Evolutionary conservation across 2,797 vertebrate species (phyloP).

Genomic region (Caiman crocodilus): DNA sequence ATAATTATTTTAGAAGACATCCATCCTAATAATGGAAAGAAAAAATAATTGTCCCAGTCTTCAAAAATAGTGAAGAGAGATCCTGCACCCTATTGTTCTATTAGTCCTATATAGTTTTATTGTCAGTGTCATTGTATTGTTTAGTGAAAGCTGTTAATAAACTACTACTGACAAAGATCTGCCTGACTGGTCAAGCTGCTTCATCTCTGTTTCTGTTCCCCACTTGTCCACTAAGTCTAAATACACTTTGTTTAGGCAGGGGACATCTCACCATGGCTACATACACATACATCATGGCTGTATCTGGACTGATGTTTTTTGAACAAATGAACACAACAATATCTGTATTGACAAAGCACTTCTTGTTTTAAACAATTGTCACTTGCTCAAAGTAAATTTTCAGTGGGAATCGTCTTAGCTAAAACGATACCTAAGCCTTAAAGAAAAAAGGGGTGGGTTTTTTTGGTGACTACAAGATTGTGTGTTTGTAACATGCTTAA

Average conservation of each 20-base stretch:
- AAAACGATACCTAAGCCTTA: neutral
- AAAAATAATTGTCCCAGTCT: too few species aligned
- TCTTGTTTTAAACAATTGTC: neutral
- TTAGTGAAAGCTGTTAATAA: neutral
- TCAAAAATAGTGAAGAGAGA: too few species aligned
- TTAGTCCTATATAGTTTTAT: too few species aligned
- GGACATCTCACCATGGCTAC: neutral
- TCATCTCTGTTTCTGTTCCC: neutral
- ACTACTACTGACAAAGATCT: neutral
- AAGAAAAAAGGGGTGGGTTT: neutral
- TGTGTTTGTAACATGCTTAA: neutral
- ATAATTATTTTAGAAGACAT: too few species aligned
- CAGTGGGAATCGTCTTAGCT: neutral
- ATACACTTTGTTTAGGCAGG: neutral
- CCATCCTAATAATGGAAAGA: too few species aligned
- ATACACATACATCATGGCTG: neutral
- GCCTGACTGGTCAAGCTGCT: neutral
- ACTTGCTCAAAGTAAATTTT: neutral
- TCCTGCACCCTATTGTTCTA: too few species aligned
- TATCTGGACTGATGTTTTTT: too few species aligned
- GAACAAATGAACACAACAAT: too few species aligned
- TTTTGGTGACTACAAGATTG: neutral
- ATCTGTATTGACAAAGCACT: neutral
- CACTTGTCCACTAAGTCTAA: neutral
- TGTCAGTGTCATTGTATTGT: too few species aligned